Evolutionary conservation across 37 sponge, comb jelly and placozoan genomes (phyloP), one percentile per base, ranked within the genome.

Genomic region (Chondrilla cf. caribensis): DNA sequence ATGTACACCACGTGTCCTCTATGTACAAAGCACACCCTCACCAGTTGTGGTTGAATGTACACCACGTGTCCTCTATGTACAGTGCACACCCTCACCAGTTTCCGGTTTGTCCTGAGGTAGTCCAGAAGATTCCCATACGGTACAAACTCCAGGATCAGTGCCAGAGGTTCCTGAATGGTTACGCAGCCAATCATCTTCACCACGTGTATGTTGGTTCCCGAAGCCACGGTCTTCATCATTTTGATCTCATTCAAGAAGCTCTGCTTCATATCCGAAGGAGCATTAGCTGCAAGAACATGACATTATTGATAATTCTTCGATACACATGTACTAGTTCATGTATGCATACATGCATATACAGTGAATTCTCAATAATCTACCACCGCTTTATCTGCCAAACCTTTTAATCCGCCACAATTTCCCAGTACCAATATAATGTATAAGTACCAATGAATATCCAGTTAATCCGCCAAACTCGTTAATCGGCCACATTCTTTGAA

Each of bases 151-250:
- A 79, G 28, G 57, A 84, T 60, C 0, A 91, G 72, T 55, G 77
- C 83, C 29, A 81, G 40, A 0, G 92, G 92, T 25, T 87, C 83
- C 26, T 79, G 79, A 17, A 54, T 22, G 9, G 88, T 91, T 51
- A 91, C 88, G 78, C 88, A 91, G 58, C 88, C 92, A 22, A 91
- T 60, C 85, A 87, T 79, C n/a, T 78, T 80, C 65, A 91, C 88
- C 29, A 91, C 54, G 42, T 92, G 86, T 59, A 22, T 43, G 62
- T 84, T 37, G 59, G 84, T 84, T 3, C 58, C 60, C 1, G 55
- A 33, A 5, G 81, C 36, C 32, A 86, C 84, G 58, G 38, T 44
- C 58, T 90, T 90, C 64, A 83, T 68, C 57, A 79, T 83, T n/a
- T 68, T 55, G 11, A 90, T 83, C 51, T 86, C 84, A 6, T 77